Base-by-base conservation (phyloP, 2,113 vertebrate species). In the Cyphomyrus plagiostoma region DNA sequence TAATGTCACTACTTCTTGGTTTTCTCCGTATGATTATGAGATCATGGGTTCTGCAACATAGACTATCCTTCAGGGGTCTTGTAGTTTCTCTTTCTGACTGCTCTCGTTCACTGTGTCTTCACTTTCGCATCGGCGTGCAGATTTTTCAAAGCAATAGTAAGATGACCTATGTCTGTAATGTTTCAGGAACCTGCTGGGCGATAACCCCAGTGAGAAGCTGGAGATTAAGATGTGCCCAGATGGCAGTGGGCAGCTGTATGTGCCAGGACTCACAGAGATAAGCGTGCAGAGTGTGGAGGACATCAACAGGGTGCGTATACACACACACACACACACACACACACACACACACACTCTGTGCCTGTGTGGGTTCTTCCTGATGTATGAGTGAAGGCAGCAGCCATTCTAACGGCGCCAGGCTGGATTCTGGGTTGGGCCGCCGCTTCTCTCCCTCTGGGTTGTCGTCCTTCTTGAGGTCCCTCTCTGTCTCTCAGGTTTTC, bases 141-240 rank as follows among this genome's bases (percentile, higher is more conserved):
- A 21, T 8, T 46, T 84, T 84, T 23, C 46, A 84, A 15, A 48
- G 45, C 23, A 11, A 13, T 62, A 5, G 46, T 2, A 23, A 80
- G 50, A 80, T 35, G n/a, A 35, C 39, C 35, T n/a, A 5, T 19
- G 23, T 4, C 26, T 87, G 39, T 89, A 5, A 26, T 21, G 52
- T 80, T 56, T 42, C 94, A 99, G 98, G 92, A 97, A 99, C 92
- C 93, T 99, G 92, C 95, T 99, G 90, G 97, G 97, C 15, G 96
- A 97, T 49, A 97, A 96, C 89, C 97, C 96, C 0, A 96, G 95
- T 53, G 97, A 98, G 93, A 98, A 98, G 90, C 94, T 99, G 91
- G 98, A 99, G 93, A 99, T 99, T 89, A 98, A 97, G 92, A 95
- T 99, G 94, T 98, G 97, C 53, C 98, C 98, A 0, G 97, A 99